phyloP scores from a whole-genome alignment of 2,113 vertebrate genomes.

The Austrofundulus limnaeus region DNA sequence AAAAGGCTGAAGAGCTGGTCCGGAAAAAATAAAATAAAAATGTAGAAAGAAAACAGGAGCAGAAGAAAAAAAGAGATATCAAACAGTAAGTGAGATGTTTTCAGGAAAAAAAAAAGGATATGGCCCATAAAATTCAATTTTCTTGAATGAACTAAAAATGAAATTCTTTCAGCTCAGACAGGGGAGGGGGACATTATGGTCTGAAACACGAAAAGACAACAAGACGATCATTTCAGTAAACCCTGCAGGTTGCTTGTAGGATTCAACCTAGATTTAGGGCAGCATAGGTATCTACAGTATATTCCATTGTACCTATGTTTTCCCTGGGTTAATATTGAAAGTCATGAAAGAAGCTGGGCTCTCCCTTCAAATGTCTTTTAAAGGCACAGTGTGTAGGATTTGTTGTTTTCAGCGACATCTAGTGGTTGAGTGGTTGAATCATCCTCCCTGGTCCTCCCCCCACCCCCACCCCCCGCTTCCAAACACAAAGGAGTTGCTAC shows the following conservation, averaged over 20 bases:
- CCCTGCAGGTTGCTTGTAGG: conserved; percentile 21
- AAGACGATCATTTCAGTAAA: conserved; percentile 16
- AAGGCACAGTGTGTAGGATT: too few relatives aligned
- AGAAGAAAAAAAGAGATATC: conserved; percentile 6
- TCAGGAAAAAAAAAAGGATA: background rate
- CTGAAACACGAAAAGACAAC: conserved; percentile 19
- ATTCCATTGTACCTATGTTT: too few relatives aligned
- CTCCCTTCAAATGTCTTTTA: too few relatives aligned
- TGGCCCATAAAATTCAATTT: background rate
- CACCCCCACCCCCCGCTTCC: too few relatives aligned
- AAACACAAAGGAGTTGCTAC: too few relatives aligned
- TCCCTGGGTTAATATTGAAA: too few relatives aligned
- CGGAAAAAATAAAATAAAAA: conserved; percentile 24
- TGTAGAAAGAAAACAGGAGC: background rate
- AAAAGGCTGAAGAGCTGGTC: conserved; percentile 17
- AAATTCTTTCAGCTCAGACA: conserved; percentile 1
- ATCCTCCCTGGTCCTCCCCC: too few relatives aligned
- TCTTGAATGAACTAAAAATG: conserved; percentile 26
- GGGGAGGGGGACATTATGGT: conserved; percentile 7
- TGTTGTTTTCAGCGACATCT: too few relatives aligned
- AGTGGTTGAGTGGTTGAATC: too few relatives aligned
- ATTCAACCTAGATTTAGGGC: conserved; percentile 16
- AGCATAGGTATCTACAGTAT: too few relatives aligned
- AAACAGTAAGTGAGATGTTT: background rate
- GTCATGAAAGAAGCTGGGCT: too few relatives aligned